These are phyloP conservation scores for Neuroscelio doddi DNA, from an alignment of 2,888 invertebrate species.

Conservation along the genomic window DNA sequence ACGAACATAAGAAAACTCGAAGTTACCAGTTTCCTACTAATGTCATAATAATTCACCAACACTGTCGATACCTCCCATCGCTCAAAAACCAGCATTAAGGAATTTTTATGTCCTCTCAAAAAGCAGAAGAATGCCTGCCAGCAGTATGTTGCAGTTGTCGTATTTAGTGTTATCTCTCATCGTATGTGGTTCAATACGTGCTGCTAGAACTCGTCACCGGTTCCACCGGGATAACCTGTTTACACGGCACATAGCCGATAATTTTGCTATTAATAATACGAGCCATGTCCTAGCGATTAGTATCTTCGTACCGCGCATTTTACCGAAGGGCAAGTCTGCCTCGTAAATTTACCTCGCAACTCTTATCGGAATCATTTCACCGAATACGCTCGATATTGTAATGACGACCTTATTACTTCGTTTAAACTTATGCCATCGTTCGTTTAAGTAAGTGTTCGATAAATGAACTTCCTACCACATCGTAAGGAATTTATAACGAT, in stretches of 20 bases:
- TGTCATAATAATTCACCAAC: conserved; percentile 60
- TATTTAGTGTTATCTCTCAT: too few species aligned
- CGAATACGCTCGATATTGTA: too few species aligned
- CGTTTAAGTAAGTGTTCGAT: too few species aligned
- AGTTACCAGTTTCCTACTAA: conserved; percentile 47
- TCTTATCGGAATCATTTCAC: too few species aligned
- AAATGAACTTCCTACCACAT: too few species aligned
- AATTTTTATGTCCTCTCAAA: conserved; percentile 54
- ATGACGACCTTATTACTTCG: too few species aligned
- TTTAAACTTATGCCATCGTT: too few species aligned
- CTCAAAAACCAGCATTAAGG: conserved; percentile 34
- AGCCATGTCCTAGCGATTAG: conserved; percentile 59
- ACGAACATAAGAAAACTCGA: conserved; percentile 11
- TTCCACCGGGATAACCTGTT: conserved; percentile 62
- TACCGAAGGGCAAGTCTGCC: too few species aligned
- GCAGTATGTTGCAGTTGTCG: conserved; percentile 31
- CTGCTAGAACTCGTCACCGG: conserved; percentile 50
- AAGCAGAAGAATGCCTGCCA: conserved; percentile 52
- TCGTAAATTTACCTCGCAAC: not conserved
- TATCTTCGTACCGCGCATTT: conserved; percentile 50
- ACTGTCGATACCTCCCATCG: conserved; percentile 31
- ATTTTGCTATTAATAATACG: conserved; percentile 66
- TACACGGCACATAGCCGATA: conserved; percentile 56
- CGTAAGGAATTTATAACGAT: too few species aligned
- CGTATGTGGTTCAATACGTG: too few species aligned